phyloP scores from a whole-genome alignment of 2,888 invertebrate species.

The Epinotia demarniana region DNA sequence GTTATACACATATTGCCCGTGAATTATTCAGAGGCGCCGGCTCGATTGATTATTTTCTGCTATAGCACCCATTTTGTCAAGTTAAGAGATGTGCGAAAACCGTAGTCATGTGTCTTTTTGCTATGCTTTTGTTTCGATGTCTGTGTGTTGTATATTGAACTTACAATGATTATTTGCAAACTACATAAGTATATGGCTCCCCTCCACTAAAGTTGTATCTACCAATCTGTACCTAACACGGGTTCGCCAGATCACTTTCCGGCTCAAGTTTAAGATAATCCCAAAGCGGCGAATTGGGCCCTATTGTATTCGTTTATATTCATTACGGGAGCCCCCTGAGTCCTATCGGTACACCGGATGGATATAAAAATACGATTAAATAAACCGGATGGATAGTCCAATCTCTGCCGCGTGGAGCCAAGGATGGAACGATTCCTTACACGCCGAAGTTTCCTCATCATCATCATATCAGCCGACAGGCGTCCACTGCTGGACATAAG shows the following conservation, averaged over 20 bases:
- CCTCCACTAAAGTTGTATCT: not conserved
- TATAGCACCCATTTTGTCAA: slow-evolving; percentile 7
- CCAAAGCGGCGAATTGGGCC: not conserved
- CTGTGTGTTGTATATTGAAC: not conserved
- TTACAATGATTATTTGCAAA: no score
- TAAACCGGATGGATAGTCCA: no score
- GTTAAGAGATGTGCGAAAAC: not conserved
- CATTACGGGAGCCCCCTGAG: not conserved
- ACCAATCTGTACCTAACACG: not conserved
- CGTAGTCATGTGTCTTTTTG: not conserved
- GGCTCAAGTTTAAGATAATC: not conserved
- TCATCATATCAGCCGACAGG: no score
- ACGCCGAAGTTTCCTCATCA: slow-evolving; percentile 4
- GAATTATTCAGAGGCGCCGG: slow-evolving; percentile 20
- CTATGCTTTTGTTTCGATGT: not conserved
- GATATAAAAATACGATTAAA: no score
- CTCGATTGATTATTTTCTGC: slow-evolving; percentile 22
- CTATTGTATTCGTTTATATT: slow-evolving; percentile 10
- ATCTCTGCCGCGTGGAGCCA: no score
- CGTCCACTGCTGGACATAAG: no score
- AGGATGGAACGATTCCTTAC: not conserved
- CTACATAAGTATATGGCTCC: not conserved
- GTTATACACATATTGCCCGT: slow-evolving; percentile 12
- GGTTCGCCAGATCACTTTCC: not conserved
- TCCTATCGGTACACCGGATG: no score